Conservation (phyloP, 2,113 vertebrate species). For the Nyctereutes procyonoides region DNA sequence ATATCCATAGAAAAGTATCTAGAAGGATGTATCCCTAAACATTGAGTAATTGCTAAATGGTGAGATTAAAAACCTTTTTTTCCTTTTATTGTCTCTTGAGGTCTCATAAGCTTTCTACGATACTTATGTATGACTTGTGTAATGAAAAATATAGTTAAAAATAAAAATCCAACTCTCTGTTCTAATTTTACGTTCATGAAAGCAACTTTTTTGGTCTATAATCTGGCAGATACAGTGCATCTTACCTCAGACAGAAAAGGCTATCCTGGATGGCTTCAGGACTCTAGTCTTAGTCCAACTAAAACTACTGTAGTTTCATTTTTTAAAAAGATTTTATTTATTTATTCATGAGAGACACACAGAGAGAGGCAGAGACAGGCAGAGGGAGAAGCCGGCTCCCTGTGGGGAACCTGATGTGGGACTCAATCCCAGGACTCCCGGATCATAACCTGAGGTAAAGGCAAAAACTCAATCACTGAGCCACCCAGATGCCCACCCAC, state of each 20-base stretch:
- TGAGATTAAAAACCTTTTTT: neutral
- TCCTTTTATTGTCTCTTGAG: neutral
- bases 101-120: neutral
- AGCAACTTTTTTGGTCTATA: neutral
- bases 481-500: neutral
- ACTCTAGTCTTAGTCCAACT: neutral
- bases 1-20: neutral
- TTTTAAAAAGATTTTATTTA: too few relatives aligned
- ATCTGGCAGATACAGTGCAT: neutral
- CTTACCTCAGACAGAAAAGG: neutral
- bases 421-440: too few relatives aligned
- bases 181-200: neutral
- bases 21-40: neutral
- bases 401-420: too few relatives aligned
- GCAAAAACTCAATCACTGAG: too few relatives aligned
- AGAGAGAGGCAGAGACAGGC: too few relatives aligned
- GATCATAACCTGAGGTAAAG: too few relatives aligned
- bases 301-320: neutral
- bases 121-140: neutral
- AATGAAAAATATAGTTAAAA: slow-evolving; percentile 43
- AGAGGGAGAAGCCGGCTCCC: too few relatives aligned
- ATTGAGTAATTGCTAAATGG: neutral
- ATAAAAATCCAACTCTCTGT: neutral
- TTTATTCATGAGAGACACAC: too few relatives aligned
- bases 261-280: neutral